These are phyloP conservation scores for Drosophila quinaria DNA, from an alignment of 2,888 invertebrate species.

Conservation along the genomic window DNA sequence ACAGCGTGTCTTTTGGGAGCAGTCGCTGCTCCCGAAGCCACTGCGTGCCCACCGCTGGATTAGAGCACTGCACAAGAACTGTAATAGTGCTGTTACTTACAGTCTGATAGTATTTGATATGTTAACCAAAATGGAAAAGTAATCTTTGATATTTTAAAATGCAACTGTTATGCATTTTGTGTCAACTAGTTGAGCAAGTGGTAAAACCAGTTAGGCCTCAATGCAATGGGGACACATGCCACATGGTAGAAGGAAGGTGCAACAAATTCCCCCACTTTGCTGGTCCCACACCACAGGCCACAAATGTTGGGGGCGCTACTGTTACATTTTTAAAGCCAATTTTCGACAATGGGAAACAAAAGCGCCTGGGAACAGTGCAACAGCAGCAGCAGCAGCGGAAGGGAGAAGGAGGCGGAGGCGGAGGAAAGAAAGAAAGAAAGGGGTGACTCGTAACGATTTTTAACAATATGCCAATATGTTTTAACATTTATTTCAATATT, in stretches of 20 bases:
- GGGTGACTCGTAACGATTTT: slow-evolving; percentile 41
- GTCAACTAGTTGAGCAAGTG: slow-evolving; percentile 1
- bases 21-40: no score
- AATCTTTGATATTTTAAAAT: not conserved
- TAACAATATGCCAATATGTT: slow-evolving; percentile 79
- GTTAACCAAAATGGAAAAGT: not conserved
- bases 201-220: slow-evolving; percentile 10
- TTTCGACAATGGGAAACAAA: slow-evolving; percentile 57
- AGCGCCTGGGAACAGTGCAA: slow-evolving; percentile 30
- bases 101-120: not conserved
- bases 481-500: slow-evolving; percentile 80
- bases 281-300: slow-evolving; percentile 21
- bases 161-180: not conserved
- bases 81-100: not conserved
- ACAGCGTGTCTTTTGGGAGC: no score
- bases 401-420: not conserved
- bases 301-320: slow-evolving; percentile 31
- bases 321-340: slow-evolving; percentile 73
- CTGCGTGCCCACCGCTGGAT: no score
- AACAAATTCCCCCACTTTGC: not conserved
- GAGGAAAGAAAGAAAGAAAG: not conserved
- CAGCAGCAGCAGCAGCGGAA: not conserved
- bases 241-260: slow-evolving; percentile 4
- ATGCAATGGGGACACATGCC: slow-evolving; percentile 30
- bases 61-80: slow-evolving; percentile 5